phyloP scores from a whole-genome alignment of 2,797 vertebrate genomes.

The Taeniopygia guttata region DNA sequence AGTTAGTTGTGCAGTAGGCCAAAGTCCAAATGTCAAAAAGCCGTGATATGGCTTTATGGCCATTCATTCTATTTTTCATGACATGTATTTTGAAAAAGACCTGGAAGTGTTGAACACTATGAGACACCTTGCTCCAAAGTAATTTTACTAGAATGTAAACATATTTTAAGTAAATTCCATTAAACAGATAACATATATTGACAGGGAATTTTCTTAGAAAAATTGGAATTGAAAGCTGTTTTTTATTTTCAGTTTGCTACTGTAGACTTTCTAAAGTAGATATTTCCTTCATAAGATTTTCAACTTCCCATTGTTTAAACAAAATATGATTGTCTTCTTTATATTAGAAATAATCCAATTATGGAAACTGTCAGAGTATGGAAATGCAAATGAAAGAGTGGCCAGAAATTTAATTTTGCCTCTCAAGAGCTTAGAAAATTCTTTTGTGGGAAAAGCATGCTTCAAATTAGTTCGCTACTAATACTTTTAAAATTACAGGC shows the following conservation, averaged over 20 bases:
- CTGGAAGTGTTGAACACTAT: not conserved
- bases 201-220: not conserved
- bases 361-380: not conserved
- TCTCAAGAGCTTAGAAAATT: not conserved
- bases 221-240: not conserved
- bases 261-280: not conserved
- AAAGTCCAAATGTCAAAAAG: not conserved
- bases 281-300: not conserved
- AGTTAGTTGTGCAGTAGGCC: not conserved
- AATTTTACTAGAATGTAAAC: not conserved
- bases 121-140: not conserved
- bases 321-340: constrained; percentile 12
- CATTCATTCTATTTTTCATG: not conserved
- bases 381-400: constrained; percentile 28
- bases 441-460: not conserved
- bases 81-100: not conserved
- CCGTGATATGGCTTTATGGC: not conserved
- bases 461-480: constrained; percentile 6
- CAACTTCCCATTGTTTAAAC: not conserved
- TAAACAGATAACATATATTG: not conserved
- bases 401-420: not conserved
- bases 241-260: not conserved
- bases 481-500: constrained; percentile 2
- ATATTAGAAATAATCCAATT: constrained; percentile 34
- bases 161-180: not conserved